phyloP scores from a whole-genome alignment of 2,113 vertebrate genomes.

The Tylochromis polylepis region DNA sequence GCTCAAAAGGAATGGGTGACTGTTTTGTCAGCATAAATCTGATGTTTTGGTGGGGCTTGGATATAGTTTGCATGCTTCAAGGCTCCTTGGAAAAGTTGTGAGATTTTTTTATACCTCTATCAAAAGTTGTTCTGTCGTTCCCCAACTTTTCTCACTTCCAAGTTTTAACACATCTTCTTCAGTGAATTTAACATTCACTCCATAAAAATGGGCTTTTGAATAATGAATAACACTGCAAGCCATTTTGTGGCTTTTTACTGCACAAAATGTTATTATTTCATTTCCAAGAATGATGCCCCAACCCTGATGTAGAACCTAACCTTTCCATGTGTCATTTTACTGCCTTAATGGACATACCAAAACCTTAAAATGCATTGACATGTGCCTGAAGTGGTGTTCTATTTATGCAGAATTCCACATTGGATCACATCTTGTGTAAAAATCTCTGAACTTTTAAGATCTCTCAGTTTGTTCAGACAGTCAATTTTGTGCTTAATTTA shows the following conservation, averaged over 20 bases:
- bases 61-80: neutral
- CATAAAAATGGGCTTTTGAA: neutral
- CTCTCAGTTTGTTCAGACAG: neutral
- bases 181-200: neutral
- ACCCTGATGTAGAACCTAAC: neutral
- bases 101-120: neutral
- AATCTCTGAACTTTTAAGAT: neutral
- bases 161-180: neutral
- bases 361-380: neutral
- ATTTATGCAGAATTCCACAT: neutral
- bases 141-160: neutral
- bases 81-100: neutral
- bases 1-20: slow-evolving; percentile 7
- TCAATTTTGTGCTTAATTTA: neutral
- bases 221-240: neutral
- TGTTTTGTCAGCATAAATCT: slow-evolving; percentile 26
- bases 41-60: neutral
- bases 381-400: neutral
- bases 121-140: neutral
- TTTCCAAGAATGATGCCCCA: neutral
- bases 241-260: neutral
- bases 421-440: neutral
- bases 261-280: neutral
- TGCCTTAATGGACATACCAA: neutral
- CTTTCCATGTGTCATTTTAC: neutral